Conservation (phyloP, 2,113 vertebrate genomes). For the Bettongia penicillata region DNA sequence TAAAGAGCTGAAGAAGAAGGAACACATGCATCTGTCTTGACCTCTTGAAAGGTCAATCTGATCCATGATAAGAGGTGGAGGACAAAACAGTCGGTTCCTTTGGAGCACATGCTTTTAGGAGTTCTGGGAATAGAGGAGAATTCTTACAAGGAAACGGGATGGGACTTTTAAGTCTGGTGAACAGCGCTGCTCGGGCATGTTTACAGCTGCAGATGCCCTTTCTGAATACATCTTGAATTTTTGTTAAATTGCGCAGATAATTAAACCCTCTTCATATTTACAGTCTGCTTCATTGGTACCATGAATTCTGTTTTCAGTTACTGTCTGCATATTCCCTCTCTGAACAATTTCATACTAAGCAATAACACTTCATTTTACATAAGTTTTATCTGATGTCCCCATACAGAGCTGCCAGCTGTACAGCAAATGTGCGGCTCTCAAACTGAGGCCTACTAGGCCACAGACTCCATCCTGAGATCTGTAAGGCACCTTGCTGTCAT, state of each 20-base stretch:
- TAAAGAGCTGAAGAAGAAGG: constrained; percentile 32
- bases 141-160: fast-evolving
- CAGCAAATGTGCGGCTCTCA: constrained; percentile 95
- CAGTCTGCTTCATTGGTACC: constrained; percentile 85
- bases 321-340: constrained; percentile 86
- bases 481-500: constrained; percentile 89
- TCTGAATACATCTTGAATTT: constrained; percentile 81
- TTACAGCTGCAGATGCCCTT: constrained; percentile 68
- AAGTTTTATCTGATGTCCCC: constrained; percentile 92
- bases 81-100: neutral
- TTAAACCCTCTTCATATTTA: constrained; percentile 87
- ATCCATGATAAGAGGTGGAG: neutral
- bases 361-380: constrained; percentile 90
- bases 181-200: neutral
- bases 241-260: constrained; percentile 87
- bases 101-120: constrained; percentile 11
- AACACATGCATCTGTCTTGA: neutral
- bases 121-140: fast-evolving
- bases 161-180: neutral
- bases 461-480: constrained; percentile 93
- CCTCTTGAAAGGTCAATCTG: neutral
- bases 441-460: constrained; percentile 93
- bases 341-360: constrained; percentile 89
- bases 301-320: constrained; percentile 86
- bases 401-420: constrained; percentile 98